A percentile compares a stretch with the other conserved stretches of the same genome.
Evolutionary conservation across 1,140 invertebrate genomes (phyloP).

Genomic region (Neodiprion fabricii): DNA sequence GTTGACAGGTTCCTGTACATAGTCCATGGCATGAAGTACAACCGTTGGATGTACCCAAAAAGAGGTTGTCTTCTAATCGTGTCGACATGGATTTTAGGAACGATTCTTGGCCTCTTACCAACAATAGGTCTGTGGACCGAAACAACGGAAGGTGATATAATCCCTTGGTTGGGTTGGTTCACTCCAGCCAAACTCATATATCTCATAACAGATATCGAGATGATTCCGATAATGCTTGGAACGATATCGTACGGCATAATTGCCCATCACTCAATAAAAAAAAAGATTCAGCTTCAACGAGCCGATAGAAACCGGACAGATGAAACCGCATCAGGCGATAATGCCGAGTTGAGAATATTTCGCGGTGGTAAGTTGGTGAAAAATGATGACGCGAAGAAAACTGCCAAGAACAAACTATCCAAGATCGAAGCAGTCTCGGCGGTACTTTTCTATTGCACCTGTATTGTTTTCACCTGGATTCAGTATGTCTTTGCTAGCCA

Average conservation of each 20-base stretch:
- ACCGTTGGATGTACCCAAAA: slow-evolving; percentile 61
- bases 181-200: slow-evolving; percentile 60
- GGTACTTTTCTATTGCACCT: slow-evolving; percentile 60
- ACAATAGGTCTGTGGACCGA: slow-evolving; percentile 60
- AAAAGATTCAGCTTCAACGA: slow-evolving; percentile 54
- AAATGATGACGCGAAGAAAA: not conserved
- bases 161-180: slow-evolving; percentile 63
- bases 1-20: slow-evolving; percentile 67
- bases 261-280: slow-evolving; percentile 58
- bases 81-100: slow-evolving; percentile 63
- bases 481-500: slow-evolving; percentile 60
- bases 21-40: slow-evolving; percentile 64
- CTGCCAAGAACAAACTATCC: slow-evolving; percentile 42
- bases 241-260: slow-evolving; percentile 64
- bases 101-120: slow-evolving; percentile 63
- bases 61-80: slow-evolving; percentile 49
- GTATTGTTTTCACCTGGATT: slow-evolving; percentile 60
- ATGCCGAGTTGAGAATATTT: too few species aligned
- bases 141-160: slow-evolving; percentile 49
- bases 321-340: too few species aligned
- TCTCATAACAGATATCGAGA: slow-evolving; percentile 60
- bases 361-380: too few species aligned
- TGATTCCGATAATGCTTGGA: slow-evolving; percentile 60
- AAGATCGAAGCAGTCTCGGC: slow-evolving; percentile 66
- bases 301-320: slow-evolving; percentile 23